Evolutionary conservation across 2,113 vertebrate species (phyloP), one percentile per base, ranked within the genome.

Genomic region (Barnardius zonarius): DNA sequence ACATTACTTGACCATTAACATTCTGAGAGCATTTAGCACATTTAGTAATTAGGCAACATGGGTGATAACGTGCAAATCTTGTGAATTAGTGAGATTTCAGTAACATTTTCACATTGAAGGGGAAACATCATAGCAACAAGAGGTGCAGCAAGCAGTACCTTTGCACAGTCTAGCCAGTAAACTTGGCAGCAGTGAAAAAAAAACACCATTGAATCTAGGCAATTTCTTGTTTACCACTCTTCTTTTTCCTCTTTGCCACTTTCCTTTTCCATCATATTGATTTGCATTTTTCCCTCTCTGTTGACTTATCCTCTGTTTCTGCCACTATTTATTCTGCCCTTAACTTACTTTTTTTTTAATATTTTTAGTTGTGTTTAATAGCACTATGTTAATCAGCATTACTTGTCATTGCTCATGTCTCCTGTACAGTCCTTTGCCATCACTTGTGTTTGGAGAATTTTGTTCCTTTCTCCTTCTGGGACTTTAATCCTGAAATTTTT

Each of bases 1-100:
- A 43, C 54, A 79, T 92, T 94, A 94, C 48, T 96, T 52, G 52
- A n/a, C 86, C 92, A 97, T 91, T 96, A 91, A 76, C 35, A 13
- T 86, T 92, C 57, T 91, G 74, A 85, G 41, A 91, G 59, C 57
- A 88, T 92, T 90, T 80, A 95, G 83, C 59, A 90, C 51, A 87
- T 91, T 89, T 75, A 95, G 82, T 55, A 90, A 75, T 93, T 64
- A 94, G 69, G 25, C 55, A 80, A 44, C 66, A 77, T 2, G 20
- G 76, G 52, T 81, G 64, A 92, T 16, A 80, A 52, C 31, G 39
- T 44, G 35, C 43, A 76, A 41, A 46, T 63, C 46, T 77, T 88
- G 27, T 14, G 57, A 90, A 94, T 62, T 18, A 39, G 39, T 33
- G 13, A 11, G 44, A 63, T 86, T 93, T 92, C 70, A 69, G 83